A percentile compares a stretch with the other conserved stretches of the same genome.
These are phyloP conservation scores for Ridgeia piscesae DNA, from an alignment of 1,140 invertebrate genomes.

Conservation along the genomic window DNA sequence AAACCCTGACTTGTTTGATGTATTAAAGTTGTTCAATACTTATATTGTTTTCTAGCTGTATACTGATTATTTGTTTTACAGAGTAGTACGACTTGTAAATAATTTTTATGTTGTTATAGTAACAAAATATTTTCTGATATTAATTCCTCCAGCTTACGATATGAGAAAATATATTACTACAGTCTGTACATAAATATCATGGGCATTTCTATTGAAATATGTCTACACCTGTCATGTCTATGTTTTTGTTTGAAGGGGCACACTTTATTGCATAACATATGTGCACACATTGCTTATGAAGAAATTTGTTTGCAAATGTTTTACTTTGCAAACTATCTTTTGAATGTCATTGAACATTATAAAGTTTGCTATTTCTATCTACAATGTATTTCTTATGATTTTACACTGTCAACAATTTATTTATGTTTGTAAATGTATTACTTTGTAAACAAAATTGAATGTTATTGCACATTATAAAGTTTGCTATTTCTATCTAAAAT, in stretches of 20 bases:
- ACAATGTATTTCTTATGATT: no score
- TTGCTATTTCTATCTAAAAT: no score
- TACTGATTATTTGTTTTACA: neutral
- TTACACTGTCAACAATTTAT: no score
- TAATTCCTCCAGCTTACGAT: neutral
- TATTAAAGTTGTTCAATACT: neutral
- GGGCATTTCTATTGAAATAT: neutral
- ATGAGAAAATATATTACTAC: neutral
- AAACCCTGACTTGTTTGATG: neutral
- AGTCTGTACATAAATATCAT: no score
- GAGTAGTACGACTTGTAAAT: neutral
- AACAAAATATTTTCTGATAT: neutral
- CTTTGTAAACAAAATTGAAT: no score
- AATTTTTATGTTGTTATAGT: neutral
- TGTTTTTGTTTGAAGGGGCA: neutral
- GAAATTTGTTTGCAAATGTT: neutral
- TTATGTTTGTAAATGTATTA: no score
- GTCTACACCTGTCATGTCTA: neutral
- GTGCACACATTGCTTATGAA: neutral
- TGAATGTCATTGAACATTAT: no score
- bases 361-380: no score
- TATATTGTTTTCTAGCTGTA: neutral
- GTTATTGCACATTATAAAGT: no score
- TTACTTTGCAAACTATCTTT: no score
- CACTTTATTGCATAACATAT: neutral